Conservation (phyloP, 64 coral and sea anemone species). For the Trachythela sp. region DNA sequence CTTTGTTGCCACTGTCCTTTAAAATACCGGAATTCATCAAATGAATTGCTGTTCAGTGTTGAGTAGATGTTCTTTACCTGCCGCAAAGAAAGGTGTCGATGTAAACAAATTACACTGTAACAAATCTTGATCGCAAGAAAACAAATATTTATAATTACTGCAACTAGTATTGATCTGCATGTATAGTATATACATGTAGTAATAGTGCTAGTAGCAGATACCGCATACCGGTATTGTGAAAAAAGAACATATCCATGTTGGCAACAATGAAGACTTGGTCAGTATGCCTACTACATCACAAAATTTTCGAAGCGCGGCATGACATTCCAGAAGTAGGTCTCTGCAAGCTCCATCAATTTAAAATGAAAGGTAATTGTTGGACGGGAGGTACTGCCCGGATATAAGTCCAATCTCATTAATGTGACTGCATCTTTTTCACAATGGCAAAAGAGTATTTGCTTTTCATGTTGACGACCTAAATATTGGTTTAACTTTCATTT, state of each 20-base stretch:
- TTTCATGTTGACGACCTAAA: not conserved
- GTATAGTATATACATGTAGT: not conserved
- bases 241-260: not conserved
- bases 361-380: not conserved
- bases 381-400: not conserved
- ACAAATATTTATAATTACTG: too few relatives aligned
- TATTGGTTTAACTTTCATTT: too few relatives aligned
- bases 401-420: not conserved
- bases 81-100: not conserved
- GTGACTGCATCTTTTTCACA: conserved; percentile 8
- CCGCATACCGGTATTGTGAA: not conserved
- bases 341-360: not conserved
- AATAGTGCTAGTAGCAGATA: not conserved
- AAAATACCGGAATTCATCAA: conserved; percentile 9
- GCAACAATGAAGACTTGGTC: not conserved
- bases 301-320: not conserved
- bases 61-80: conserved; percentile 7
- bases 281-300: not conserved
- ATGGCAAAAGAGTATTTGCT: not conserved
- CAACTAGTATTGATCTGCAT: too few relatives aligned
- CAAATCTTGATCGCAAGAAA: not conserved
- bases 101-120: not conserved
- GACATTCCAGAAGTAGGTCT: not conserved
- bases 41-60: not conserved
- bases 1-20: too few relatives aligned